Percentiles rank a stretch among this genome's conserved stretches.
phyloP scores from a whole-genome alignment of 2,113 vertebrate genomes.

The Mirza zaza region DNA sequence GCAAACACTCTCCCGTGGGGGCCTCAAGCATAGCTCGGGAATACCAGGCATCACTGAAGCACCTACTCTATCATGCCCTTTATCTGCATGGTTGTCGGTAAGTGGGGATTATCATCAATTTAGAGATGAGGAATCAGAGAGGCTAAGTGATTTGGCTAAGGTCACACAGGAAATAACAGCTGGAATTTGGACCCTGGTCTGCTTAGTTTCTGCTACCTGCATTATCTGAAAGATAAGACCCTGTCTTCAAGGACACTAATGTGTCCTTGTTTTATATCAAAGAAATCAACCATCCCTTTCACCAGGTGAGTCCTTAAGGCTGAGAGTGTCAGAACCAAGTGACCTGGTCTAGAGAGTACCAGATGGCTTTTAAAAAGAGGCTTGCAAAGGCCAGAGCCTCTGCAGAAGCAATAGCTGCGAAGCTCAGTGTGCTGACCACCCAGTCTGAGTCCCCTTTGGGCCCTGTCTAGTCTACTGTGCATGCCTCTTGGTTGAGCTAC shows the following conservation, averaged over 20 bases:
- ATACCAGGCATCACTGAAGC: not conserved
- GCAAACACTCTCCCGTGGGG: not conserved
- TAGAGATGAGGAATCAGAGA: not conserved
- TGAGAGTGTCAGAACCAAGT: not conserved
- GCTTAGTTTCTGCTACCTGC: not conserved
- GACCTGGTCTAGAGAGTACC: not conserved
- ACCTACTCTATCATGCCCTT: not conserved
- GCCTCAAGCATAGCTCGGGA: not conserved
- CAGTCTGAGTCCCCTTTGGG: not conserved
- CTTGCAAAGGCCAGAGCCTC: not conserved
- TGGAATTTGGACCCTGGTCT: not conserved
- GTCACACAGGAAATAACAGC: not conserved
- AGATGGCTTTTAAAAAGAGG: not conserved
- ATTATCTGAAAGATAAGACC: not conserved
- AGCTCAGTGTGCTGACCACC: not conserved
- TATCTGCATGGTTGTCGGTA: not conserved
- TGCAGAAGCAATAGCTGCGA: not conserved
- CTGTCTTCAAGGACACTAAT: not conserved
- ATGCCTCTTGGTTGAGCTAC: not conserved
- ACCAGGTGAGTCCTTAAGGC: not conserved
- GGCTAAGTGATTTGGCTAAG: not conserved
- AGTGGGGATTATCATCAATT: not conserved
- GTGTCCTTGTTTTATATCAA: not conserved
- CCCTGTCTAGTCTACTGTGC: not conserved
- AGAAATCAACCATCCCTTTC: not conserved